Percentiles rank a stretch among this genome's conserved stretches.
Evolutionary conservation across 2,797 vertebrate species (phyloP).

Genomic region (Pelobates cultripes): DNA sequence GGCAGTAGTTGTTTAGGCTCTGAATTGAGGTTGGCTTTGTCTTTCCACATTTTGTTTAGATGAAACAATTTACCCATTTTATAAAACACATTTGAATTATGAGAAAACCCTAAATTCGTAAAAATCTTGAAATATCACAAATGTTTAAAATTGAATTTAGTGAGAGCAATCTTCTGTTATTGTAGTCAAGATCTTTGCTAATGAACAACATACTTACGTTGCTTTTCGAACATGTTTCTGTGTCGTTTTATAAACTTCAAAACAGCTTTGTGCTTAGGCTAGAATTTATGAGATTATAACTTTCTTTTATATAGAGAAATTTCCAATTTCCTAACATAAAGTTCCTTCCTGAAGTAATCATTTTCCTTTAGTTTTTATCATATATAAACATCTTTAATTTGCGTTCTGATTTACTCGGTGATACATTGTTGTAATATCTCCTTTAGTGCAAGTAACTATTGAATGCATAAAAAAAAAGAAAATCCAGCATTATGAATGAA

Average conservation of each 20-base stretch:
- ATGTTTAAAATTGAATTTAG: neutral
- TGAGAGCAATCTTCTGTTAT: neutral
- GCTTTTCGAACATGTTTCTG: neutral
- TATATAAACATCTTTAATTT: slow-evolving; percentile 45
- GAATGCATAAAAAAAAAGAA: slow-evolving; percentile 36
- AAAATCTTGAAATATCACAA: too few relatives aligned
- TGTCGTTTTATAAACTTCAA: neutral
- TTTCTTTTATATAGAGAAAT: slow-evolving; percentile 35
- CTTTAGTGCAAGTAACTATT: slow-evolving; percentile 40
- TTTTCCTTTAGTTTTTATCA: slow-evolving; percentile 40
- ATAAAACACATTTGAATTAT: too few relatives aligned
- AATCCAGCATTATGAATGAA: neutral
- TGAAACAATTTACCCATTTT: too few relatives aligned
- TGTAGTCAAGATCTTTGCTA: neutral
- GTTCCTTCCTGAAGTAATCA: slow-evolving; percentile 36
- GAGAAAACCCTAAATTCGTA: too few relatives aligned
- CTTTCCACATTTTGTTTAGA: too few relatives aligned
- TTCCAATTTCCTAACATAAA: slow-evolving; percentile 35
- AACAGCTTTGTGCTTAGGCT: neutral
- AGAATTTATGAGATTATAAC: slow-evolving; percentile 14
- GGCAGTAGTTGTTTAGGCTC: too few relatives aligned
- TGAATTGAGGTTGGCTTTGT: too few relatives aligned
- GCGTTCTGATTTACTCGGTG: slow-evolving; percentile 43
- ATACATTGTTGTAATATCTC: slow-evolving; percentile 49
- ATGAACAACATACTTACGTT: neutral